These are phyloP conservation scores for Parazoanthus darwini DNA, from an alignment of 92 coral and sea anemone species.

Conservation along the genomic window DNA sequence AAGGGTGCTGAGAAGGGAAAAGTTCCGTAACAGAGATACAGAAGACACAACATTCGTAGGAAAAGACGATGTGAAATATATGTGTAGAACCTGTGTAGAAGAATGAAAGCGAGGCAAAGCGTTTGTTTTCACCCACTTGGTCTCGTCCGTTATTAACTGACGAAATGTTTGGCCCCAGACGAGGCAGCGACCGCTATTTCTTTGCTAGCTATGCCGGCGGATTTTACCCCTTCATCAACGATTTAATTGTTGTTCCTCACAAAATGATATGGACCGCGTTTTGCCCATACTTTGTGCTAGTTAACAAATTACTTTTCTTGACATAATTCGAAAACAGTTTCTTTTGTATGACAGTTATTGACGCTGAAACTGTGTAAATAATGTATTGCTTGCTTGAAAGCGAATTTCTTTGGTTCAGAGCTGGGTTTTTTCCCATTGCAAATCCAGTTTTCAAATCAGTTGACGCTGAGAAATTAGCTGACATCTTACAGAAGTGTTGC, in stretches of 20 bases:
- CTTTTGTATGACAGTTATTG: slow-evolving; percentile 8
- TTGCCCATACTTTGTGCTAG: neutral
- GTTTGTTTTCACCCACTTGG: neutral
- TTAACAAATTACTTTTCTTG: neutral
- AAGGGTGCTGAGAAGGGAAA: neutral
- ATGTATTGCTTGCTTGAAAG: neutral
- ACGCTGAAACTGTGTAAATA: slow-evolving; percentile 20
- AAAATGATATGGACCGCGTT: neutral
- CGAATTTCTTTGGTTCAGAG: neutral
- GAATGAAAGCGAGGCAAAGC: neutral
- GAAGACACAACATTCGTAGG: slow-evolving; percentile 13
- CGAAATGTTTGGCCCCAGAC: neutral
- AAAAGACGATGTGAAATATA: neutral
- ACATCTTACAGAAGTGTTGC: neutral
- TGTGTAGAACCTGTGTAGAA: slow-evolving; percentile 16
- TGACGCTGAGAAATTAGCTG: neutral
- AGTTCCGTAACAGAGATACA: neutral
- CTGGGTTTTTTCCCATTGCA: neutral
- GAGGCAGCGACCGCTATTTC: neutral
- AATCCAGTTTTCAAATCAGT: neutral
- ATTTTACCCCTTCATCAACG: neutral
- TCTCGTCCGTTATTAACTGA: neutral
- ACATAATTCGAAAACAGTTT: neutral
- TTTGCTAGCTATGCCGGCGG: neutral
- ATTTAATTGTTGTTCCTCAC: neutral